Conservation (phyloP, 2,888 invertebrate genomes). For the Apotomis betuletana region DNA sequence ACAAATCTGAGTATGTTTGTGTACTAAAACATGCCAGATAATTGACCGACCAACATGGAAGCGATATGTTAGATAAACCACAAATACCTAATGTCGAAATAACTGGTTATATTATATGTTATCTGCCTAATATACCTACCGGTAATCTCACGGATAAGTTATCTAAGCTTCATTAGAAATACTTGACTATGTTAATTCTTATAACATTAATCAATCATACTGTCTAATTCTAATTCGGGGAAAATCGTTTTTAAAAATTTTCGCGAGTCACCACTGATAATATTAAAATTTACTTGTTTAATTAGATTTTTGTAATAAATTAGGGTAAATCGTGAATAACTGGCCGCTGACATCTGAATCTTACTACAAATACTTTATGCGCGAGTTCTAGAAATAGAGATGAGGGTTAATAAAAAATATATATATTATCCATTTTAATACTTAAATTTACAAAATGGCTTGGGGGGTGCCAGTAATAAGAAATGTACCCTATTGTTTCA, state of each 20-base stretch:
- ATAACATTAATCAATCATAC: slow-evolving; percentile 16
- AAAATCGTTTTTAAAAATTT: not conserved
- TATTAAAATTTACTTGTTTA: too few relatives aligned
- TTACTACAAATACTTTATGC: too few relatives aligned
- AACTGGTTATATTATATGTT: slow-evolving; percentile 24
- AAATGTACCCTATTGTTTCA: too few relatives aligned
- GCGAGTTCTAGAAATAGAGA: too few relatives aligned
- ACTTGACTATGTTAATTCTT: slow-evolving; percentile 19
- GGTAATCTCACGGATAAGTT: slow-evolving; percentile 26
- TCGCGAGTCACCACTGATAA: too few relatives aligned
- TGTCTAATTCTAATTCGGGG: not conserved
- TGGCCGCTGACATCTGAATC: too few relatives aligned
- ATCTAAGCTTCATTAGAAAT: slow-evolving; percentile 15
- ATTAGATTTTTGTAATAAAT: too few relatives aligned
- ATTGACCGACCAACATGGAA: slow-evolving; percentile 45
- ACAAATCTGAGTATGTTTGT: slow-evolving; percentile 54
- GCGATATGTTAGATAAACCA: slow-evolving; percentile 36
- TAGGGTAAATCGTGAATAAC: too few relatives aligned
- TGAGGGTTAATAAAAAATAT: too few relatives aligned
- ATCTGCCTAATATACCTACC: slow-evolving; percentile 20
- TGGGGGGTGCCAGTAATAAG: too few relatives aligned
- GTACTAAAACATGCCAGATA: slow-evolving; percentile 53
- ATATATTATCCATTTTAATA: too few relatives aligned
- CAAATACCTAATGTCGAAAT: slow-evolving; percentile 32
- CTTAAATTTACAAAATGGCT: too few relatives aligned